Percentiles rank a stretch among this genome's conserved stretches.
Evolutionary conservation across 2,797 vertebrate species (phyloP).

Genomic region (Leptatherina wallacei): DNA sequence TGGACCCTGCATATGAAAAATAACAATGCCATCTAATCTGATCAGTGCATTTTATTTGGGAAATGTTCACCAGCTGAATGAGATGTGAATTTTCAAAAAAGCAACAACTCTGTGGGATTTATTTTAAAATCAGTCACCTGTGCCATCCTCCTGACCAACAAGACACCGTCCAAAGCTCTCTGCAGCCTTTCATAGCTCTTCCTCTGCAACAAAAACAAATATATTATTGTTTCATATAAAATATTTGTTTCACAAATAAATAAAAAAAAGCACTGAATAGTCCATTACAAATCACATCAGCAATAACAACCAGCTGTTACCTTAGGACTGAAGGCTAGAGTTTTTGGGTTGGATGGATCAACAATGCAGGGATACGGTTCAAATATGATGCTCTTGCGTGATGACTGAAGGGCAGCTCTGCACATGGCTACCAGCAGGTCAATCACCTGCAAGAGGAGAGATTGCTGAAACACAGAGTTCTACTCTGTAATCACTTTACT

Average conservation of each 20-base stretch:
- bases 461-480: conserved; percentile 4
- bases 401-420: conserved; percentile 90
- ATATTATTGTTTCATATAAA: not conserved
- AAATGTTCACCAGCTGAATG: conserved; percentile 4
- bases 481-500: not conserved
- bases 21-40: conserved; percentile 4
- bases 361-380: conserved; percentile 94
- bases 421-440: conserved; percentile 94
- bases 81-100: conserved; percentile 12
- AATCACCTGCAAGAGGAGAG: conserved; percentile 83
- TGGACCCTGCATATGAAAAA: conserved; percentile 84
- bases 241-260: not conserved
- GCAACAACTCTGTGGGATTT: not conserved
- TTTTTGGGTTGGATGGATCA: conserved; percentile 90
- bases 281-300: not conserved
- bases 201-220: conserved; percentile 79
- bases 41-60: not conserved
- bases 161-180: conserved; percentile 92
- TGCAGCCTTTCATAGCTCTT: conserved; percentile 94
- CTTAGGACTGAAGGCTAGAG: conserved; percentile 93
- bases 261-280: not conserved
- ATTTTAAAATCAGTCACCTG: conserved; percentile 82
- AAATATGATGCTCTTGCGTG: conserved; percentile 92
- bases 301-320: conserved; percentile 64
- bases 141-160: conserved; percentile 93